A percentile compares a stretch with the other conserved stretches of the same genome.
Evolutionary conservation across 2,113 vertebrate genomes (phyloP).

Genomic region (Syngnathus floridae): DNA sequence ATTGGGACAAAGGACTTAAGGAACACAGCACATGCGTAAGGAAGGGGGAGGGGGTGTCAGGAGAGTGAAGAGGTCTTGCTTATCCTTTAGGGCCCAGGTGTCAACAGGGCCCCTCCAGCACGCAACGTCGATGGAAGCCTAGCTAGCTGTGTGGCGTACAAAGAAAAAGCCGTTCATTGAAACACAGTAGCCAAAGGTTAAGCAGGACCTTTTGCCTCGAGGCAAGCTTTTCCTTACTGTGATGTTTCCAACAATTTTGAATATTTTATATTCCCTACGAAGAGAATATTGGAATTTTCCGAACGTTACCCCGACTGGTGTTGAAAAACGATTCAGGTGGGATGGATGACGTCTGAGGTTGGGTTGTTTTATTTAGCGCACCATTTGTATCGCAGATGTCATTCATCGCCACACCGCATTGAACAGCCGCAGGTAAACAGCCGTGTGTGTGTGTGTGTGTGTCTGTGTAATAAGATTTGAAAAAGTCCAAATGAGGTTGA

Average conservation of each 20-base stretch:
- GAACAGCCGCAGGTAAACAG: constrained; percentile 33
- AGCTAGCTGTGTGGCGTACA: constrained; percentile 12
- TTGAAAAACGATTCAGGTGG: background rate
- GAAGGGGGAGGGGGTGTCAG: constrained; percentile 9
- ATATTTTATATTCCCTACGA: background rate
- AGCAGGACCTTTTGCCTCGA: background rate
- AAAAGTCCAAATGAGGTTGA: constrained; percentile 44
- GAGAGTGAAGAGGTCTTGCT: constrained; percentile 30
- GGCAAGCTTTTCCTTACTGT: background rate
- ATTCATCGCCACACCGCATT: constrained; percentile 23
- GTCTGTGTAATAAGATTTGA: constrained; percentile 42
- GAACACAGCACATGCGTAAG: constrained; percentile 30
- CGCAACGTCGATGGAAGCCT: constrained; percentile 9
- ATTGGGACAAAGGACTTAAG: constrained; percentile 39
- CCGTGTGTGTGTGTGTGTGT: background rate
- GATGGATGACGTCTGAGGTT: constrained; percentile 12
- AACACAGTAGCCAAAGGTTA: constrained; percentile 26
- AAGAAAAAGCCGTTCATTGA: constrained; percentile 23
- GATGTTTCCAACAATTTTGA: background rate
- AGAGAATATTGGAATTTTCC: background rate
- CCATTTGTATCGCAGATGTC: constrained; percentile 30
- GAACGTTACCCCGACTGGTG: too few species aligned
- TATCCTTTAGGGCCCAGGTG: constrained; percentile 34
- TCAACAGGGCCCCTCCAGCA: constrained; percentile 39
- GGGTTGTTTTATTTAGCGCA: constrained; percentile 19